A percentile compares a stretch with the other conserved stretches of the same genome.
These are phyloP conservation scores for Verasper variegatus DNA, from an alignment of 2,113 vertebrate genomes.

Conservation along the genomic window DNA sequence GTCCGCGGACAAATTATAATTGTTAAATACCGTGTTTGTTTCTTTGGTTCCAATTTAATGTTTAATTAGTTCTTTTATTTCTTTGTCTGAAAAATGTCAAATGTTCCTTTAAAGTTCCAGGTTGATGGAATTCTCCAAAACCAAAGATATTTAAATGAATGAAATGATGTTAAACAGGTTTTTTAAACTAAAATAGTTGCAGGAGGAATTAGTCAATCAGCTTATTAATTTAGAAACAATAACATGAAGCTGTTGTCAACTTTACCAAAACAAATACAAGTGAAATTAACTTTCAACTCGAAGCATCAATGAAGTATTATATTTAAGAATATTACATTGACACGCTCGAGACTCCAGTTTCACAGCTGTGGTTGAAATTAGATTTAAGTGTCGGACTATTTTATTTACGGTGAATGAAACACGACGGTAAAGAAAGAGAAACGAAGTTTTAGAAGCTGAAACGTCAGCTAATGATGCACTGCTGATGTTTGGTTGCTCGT, in stretches of 20 bases:
- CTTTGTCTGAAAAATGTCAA: neutral
- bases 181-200: too few species aligned
- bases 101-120: neutral
- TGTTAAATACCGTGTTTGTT: neutral
- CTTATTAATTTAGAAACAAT: neutral
- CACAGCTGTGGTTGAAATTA: constrained; percentile 35
- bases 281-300: neutral
- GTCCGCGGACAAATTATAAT: neutral
- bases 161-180: neutral
- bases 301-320: neutral
- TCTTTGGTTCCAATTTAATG: neutral
- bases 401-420: constrained; percentile 8
- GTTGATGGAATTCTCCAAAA: neutral
- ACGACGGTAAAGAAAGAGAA: neutral
- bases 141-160: neutral
- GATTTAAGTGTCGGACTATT: constrained; percentile 22
- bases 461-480: constrained; percentile 37
- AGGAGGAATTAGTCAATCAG: too few species aligned
- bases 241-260: neutral
- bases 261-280: too few species aligned
- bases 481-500: constrained; percentile 32
- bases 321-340: constrained; percentile 7
- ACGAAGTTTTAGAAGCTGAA: neutral
- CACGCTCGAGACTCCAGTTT: constrained; percentile 32
- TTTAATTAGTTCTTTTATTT: neutral